Conservation (phyloP, 23 tunicate genomes). For the Halocynthia aurantium region DNA sequence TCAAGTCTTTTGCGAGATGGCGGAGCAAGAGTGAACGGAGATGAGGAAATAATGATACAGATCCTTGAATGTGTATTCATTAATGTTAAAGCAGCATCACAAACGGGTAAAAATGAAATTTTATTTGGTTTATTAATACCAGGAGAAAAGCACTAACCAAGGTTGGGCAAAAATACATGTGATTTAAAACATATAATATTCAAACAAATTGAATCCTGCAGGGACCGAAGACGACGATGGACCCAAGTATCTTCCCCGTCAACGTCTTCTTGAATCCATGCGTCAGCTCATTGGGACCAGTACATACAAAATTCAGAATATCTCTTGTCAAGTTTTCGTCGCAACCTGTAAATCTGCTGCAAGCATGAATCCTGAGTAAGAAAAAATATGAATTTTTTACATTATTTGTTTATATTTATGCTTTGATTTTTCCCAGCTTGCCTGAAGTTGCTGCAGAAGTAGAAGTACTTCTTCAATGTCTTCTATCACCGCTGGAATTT, state of each 20-base stretch:
- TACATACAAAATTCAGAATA: slow-evolving; percentile 31
- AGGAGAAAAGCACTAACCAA: no score
- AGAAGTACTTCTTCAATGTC: slow-evolving; percentile 25
- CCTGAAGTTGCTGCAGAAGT: slow-evolving; percentile 37
- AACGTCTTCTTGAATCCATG: slow-evolving; percentile 22
- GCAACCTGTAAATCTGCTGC: slow-evolving; percentile 46
- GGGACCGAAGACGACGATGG: not conserved
- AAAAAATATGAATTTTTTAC: not conserved
- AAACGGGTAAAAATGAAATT: no score
- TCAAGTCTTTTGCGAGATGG: slow-evolving; percentile 11
- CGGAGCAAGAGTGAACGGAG: slow-evolving; percentile 8
- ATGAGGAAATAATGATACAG: slow-evolving; percentile 5
- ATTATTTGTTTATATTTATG: not conserved
- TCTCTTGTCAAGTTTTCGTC: slow-evolving; percentile 37
- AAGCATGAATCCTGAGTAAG: not conserved
- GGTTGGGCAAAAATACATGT: no score
- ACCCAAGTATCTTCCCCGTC: slow-evolving; percentile 30
- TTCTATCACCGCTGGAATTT: slow-evolving; percentile 42
- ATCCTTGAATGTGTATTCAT: no score
- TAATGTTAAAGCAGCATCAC: no score
- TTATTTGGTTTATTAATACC: no score
- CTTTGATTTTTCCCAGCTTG: not conserved
- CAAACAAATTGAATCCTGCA: no score
- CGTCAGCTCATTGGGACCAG: slow-evolving; percentile 43
- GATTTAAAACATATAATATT: no score